Conservation (phyloP, 2,797 vertebrate genomes). For the Parauchenoglanis punctatus region DNA sequence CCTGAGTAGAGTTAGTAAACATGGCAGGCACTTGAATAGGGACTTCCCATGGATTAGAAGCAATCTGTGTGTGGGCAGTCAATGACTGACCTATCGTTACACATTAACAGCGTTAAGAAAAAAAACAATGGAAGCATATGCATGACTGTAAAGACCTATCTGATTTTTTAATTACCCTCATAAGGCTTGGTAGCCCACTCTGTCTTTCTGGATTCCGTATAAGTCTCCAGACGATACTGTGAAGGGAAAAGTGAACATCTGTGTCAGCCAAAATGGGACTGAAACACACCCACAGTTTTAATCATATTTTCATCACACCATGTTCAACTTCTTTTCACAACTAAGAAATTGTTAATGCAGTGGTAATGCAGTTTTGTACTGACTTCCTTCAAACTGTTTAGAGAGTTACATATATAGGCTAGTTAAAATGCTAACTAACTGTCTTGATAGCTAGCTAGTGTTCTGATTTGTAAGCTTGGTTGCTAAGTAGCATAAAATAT, state of each 20-base stretch:
- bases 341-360: background rate
- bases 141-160: background rate
- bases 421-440: background rate
- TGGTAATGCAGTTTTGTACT: background rate
- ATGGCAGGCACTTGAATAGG: conserved; percentile 33
- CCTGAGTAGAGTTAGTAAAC: conserved; percentile 44
- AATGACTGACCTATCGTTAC: conserved; percentile 43
- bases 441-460: background rate
- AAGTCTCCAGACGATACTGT: conserved; percentile 66
- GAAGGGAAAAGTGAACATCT: background rate
- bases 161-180: conserved; percentile 18
- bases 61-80: conserved; percentile 17
- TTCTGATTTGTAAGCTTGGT: background rate
- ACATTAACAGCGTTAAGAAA: conserved; percentile 22
- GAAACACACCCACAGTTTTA: background rate
- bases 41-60: conserved; percentile 51
- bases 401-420: background rate
- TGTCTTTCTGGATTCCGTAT: conserved; percentile 53
- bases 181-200: conserved; percentile 29
- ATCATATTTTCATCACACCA: background rate
- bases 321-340: background rate
- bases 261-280: background rate
- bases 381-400: background rate
- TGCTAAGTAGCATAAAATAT: background rate
- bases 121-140: conserved; percentile 31